Percentiles rank a stretch among this genome's conserved stretches.
Conservation (phyloP, 2,888 invertebrate genomes). For the Noctua janthina region DNA sequence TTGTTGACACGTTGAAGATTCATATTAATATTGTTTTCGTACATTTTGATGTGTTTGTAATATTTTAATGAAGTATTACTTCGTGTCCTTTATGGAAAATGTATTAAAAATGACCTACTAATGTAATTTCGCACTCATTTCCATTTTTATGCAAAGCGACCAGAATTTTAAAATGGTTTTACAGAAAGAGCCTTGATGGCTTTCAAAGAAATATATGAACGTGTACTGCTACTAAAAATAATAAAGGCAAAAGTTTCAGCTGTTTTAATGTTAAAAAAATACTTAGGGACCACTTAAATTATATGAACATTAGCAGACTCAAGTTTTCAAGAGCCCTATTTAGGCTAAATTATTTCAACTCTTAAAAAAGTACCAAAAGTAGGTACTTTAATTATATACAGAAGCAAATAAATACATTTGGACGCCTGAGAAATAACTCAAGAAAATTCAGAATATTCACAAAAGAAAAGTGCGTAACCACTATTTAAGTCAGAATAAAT, state of each 20-base stretch:
- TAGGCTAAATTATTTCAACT: not conserved
- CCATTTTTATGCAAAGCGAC: conserved; percentile 55
- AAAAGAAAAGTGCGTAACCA: too few relatives aligned
- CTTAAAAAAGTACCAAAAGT: not conserved
- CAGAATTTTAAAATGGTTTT: conserved; percentile 44
- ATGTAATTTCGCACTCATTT: conserved; percentile 46
- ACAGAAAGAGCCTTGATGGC: conserved; percentile 22
- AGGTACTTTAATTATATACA: not conserved
- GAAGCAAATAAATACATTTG: not conserved
- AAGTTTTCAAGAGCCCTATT: conserved; percentile 4
- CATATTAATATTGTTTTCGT: conserved; percentile 14
- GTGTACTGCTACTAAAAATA: conserved; percentile 19
- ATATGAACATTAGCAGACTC: not conserved
- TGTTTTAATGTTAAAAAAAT: conserved; percentile 25
- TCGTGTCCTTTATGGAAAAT: conserved; percentile 19
- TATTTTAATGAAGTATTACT: conserved; percentile 7
- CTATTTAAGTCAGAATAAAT: too few relatives aligned
- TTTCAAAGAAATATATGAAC: conserved; percentile 38
- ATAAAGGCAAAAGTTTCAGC: conserved; percentile 1
- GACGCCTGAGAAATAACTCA: not conserved
- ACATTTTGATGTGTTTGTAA: conserved; percentile 29
- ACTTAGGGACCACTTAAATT: conserved; percentile 9
- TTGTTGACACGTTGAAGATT: conserved; percentile 28
- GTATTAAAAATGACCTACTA: conserved; percentile 29
- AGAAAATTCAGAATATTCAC: not conserved